These are phyloP conservation scores for Rhinogobius similis DNA, from an alignment of 2,113 vertebrate species.

Conservation along the genomic window DNA sequence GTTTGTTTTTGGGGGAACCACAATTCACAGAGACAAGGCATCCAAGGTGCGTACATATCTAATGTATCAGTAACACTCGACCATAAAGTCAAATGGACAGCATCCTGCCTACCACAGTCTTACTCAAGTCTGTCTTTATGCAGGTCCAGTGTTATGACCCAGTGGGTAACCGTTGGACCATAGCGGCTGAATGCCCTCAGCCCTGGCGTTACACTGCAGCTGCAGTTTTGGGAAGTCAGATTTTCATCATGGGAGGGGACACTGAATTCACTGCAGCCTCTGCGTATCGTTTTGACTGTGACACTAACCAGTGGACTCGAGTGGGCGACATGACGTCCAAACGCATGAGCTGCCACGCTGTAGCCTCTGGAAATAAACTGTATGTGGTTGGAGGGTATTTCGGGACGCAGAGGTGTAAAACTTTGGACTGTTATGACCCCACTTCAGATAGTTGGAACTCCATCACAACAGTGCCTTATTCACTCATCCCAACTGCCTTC, in stretches of 20 bases:
- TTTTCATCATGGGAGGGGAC: slow-evolving; percentile 97
- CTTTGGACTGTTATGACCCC: slow-evolving; percentile 93
- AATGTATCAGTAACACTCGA: too few species aligned
- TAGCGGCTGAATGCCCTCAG: slow-evolving; percentile 91
- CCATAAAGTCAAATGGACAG: neutral
- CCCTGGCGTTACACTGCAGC: slow-evolving; percentile 94
- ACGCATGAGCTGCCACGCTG: slow-evolving; percentile 93
- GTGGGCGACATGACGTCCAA: slow-evolving; percentile 96
- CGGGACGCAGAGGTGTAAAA: slow-evolving; percentile 94
- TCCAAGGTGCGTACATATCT: slow-evolving; percentile 76
- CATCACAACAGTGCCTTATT: slow-evolving; percentile 95
- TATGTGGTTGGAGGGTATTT: slow-evolving; percentile 96
- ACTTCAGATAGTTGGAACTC: slow-evolving; percentile 91
- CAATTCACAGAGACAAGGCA: slow-evolving; percentile 90
- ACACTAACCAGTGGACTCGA: slow-evolving; percentile 89
- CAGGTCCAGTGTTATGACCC: slow-evolving; percentile 91
- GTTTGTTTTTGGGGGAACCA: slow-evolving; percentile 91
- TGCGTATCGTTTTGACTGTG: slow-evolving; percentile 92
- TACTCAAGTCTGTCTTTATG: neutral
- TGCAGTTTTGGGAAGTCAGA: slow-evolving; percentile 91
- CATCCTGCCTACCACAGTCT: neutral
- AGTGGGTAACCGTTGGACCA: slow-evolving; percentile 85
- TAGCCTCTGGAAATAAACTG: slow-evolving; percentile 93
- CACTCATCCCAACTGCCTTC: slow-evolving; percentile 93
- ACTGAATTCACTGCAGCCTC: slow-evolving; percentile 92